phyloP scores from a whole-genome alignment of 2,113 vertebrate species.

The Trichechus manatus region DNA sequence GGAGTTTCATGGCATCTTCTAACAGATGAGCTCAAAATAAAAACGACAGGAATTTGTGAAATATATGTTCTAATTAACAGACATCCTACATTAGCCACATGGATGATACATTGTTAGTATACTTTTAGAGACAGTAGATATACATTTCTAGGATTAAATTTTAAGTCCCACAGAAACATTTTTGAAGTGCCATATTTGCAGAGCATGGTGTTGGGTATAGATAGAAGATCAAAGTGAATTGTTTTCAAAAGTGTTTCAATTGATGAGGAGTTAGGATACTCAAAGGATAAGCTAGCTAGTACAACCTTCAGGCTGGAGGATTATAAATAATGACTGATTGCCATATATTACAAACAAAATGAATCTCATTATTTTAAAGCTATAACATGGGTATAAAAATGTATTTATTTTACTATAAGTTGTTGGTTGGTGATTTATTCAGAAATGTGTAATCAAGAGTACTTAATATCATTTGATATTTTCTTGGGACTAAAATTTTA shows the following conservation, averaged over 20 bases:
- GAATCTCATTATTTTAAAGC: neutral
- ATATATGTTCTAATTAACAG: conserved; percentile 37
- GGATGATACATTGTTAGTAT: neutral
- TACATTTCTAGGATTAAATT: neutral
- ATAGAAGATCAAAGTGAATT: neutral
- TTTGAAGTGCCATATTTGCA: neutral
- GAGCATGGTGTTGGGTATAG: neutral
- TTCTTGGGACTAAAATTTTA: neutral
- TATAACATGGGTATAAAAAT: neutral
- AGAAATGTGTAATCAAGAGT: neutral
- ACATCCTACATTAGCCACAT: neutral
- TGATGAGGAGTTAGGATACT: neutral
- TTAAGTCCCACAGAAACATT: neutral
- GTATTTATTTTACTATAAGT: neutral
- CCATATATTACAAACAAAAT: neutral
- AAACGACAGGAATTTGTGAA: conserved; percentile 9
- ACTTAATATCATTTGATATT: neutral
- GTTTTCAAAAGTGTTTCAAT: neutral
- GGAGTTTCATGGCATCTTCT: neutral
- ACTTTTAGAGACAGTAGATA: neutral
- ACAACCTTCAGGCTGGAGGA: neutral
- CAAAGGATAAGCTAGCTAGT: neutral
- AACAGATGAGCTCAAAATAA: conserved; percentile 15
- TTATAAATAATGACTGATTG: neutral
- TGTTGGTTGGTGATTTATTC: neutral